Evolutionary conservation across 2,113 vertebrate genomes (phyloP).

Genomic region (Oncorhynchus mykiss): DNA sequence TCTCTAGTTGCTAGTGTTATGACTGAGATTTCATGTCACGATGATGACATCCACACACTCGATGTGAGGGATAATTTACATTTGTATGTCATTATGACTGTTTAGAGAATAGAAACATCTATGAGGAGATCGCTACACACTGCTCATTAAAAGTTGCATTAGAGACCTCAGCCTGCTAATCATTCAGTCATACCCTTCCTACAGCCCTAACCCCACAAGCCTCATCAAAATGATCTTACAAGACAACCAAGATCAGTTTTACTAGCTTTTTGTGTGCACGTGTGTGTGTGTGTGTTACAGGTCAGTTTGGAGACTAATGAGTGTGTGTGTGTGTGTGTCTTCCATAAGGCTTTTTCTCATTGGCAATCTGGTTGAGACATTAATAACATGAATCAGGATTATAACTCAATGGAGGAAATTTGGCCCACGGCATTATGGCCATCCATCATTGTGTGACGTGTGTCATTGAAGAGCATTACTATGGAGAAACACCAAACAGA

Average conservation of each 20-base stretch:
- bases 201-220: conserved; percentile 9
- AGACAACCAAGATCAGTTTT: conserved; percentile 40
- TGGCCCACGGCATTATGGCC: conserved; percentile 48
- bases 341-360: not conserved
- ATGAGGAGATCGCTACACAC: conserved; percentile 13
- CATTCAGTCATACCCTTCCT: conserved; percentile 23
- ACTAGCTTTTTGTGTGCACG: not conserved
- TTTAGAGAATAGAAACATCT: conserved; percentile 34
- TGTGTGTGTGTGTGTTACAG: not conserved
- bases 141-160: conserved; percentile 47
- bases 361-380: conserved; percentile 36
- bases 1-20: not conserved
- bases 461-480: not conserved
- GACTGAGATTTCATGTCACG: not conserved
- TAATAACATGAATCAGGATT: conserved; percentile 47
- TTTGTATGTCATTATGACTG: conserved; percentile 37
- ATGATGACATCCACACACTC: not conserved
- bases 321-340: not conserved
- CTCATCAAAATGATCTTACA: not conserved
- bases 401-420: conserved; percentile 58
- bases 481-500: not conserved
- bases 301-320: conserved; percentile 30
- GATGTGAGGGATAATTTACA: not conserved
- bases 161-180: conserved; percentile 14
- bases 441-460: conserved; percentile 46